A percentile compares a stretch with the other conserved stretches of the same genome.
Conservation (phyloP, 1,140 invertebrate genomes). For the Saccostrea cuccullata region DNA sequence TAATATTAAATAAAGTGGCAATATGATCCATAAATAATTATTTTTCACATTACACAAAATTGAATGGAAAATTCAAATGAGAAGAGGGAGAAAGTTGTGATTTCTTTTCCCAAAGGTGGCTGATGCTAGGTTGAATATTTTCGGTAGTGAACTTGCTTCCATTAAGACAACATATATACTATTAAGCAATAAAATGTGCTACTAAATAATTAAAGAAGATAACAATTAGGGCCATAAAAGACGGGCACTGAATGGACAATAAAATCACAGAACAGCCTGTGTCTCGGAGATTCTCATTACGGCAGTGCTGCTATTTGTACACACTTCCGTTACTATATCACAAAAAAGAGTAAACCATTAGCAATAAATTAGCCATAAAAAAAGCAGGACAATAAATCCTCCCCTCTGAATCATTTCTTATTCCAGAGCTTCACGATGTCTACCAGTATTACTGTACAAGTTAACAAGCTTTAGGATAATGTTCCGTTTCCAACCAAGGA, state of each 20-base stretch:
- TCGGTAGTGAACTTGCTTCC: background rate
- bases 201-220: conserved; percentile 29
- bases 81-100: too few relatives aligned
- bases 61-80: too few relatives aligned
- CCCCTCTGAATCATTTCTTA: background rate
- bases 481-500: background rate
- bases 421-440: background rate
- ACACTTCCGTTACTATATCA: conserved; percentile 7
- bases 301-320: conserved; percentile 1
- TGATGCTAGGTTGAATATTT: too few relatives aligned
- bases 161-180: background rate
- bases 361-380: conserved; percentile 1
- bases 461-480: conserved; percentile 2
- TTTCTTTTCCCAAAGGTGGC: too few relatives aligned
- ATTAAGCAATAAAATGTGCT: background rate
- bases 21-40: too few relatives aligned
- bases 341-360: background rate
- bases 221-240: conserved; percentile 30
- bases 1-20: too few relatives aligned
- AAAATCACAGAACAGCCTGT: background rate
- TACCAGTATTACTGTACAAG: conserved; percentile 1
- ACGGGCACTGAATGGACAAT: background rate
- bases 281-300: conserved; percentile 1
- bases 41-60: too few relatives aligned
- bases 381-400: background rate